Evolutionary conservation across 2,797 vertebrate species (phyloP).

Genomic region (Cheirogaleus major): DNA sequence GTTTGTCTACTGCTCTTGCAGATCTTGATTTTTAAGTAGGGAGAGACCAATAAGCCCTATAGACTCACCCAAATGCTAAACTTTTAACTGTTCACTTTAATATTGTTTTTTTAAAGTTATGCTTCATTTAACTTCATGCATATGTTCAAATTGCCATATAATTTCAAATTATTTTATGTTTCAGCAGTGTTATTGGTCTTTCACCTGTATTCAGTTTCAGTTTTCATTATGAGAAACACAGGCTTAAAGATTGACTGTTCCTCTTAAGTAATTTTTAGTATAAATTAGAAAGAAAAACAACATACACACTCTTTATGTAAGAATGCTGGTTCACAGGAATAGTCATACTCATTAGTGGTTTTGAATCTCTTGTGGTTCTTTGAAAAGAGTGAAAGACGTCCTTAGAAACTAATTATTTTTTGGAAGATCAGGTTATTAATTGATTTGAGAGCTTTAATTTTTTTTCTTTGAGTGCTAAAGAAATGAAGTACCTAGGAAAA

Average conservation of each 20-base stretch:
- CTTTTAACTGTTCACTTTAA: constrained; percentile 53
- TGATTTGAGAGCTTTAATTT: neutral
- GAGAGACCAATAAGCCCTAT: constrained; percentile 84
- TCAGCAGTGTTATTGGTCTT: constrained; percentile 84
- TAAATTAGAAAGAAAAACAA: constrained; percentile 40
- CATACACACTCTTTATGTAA: neutral
- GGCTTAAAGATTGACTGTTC: neutral
- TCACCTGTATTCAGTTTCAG: constrained; percentile 76
- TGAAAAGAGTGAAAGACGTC: constrained; percentile 20
- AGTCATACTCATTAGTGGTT: neutral
- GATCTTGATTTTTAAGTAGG: constrained; percentile 77
- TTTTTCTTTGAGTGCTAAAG: constrained; percentile 46
- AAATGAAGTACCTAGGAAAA: constrained; percentile 33
- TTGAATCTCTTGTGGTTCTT: constrained; percentile 37
- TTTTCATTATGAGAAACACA: constrained; percentile 71
- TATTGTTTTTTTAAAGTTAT: constrained; percentile 33
- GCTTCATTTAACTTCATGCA: constrained; percentile 70
- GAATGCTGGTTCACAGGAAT: neutral
- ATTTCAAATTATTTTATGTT: constrained; percentile 59
- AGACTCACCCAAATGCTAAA: constrained; percentile 70
- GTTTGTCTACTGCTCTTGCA: constrained; percentile 81
- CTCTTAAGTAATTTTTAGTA: constrained; percentile 33
- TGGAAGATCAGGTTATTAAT: constrained; percentile 39
- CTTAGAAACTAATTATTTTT: constrained; percentile 35
- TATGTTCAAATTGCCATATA: constrained; percentile 69